A percentile compares a stretch with the other conserved stretches of the same genome.
Evolutionary conservation across 2,888 invertebrate genomes (phyloP).

Genomic region (Patella caerulea): DNA sequence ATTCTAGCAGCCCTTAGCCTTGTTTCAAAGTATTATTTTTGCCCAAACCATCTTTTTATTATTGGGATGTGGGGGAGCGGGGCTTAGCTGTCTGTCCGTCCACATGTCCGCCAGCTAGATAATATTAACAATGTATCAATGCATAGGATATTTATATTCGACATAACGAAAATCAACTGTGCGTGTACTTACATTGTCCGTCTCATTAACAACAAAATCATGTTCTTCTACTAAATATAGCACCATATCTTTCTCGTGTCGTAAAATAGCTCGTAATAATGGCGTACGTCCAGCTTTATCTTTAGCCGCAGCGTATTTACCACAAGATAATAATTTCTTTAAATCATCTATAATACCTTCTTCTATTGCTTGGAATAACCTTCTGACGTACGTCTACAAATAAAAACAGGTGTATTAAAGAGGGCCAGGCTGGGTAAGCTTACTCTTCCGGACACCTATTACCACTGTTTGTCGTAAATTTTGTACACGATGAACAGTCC

Average conservation of each 20-base stretch:
- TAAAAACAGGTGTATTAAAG: not conserved
- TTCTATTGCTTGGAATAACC: conserved; percentile 61
- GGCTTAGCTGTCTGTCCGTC: no score
- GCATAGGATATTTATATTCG: no score
- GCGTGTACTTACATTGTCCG: conserved; percentile 61
- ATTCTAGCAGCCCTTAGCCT: no score
- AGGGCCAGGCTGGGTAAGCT: no score
- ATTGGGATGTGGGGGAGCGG: no score
- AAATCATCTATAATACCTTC: conserved; percentile 56
- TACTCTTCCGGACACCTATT: no score
- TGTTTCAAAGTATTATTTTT: no score
- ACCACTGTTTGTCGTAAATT: no score
- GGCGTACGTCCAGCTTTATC: conserved; percentile 65
- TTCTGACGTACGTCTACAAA: conserved; percentile 50
- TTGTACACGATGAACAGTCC: no score
- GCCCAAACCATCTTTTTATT: no score
- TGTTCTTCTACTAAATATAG: conserved; percentile 58
- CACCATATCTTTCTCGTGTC: conserved; percentile 48
- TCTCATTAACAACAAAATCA: conserved; percentile 53
- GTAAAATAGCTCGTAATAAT: conserved; percentile 62
- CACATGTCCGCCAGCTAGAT: no score
- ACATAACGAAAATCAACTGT: not conserved
- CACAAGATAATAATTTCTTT: conserved; percentile 58
- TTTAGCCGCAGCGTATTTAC: conserved; percentile 56
- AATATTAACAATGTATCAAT: no score